Evolutionary conservation across 2,797 vertebrate species (phyloP).

Genomic region (Myoxocephalus aenaeus): DNA sequence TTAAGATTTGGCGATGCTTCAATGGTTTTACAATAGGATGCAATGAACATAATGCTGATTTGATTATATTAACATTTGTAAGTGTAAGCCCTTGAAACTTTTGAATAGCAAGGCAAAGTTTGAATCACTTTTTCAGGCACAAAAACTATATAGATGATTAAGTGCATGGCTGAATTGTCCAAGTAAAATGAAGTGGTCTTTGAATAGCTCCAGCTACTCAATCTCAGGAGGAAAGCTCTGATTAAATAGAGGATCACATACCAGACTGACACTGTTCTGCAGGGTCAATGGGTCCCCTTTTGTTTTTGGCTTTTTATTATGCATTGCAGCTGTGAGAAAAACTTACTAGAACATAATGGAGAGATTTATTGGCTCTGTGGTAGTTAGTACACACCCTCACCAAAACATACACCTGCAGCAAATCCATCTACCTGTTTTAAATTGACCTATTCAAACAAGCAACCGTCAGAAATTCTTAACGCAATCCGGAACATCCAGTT

Average conservation of each 20-base stretch:
- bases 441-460: slow-evolving; percentile 44
- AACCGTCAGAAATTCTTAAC: slow-evolving; percentile 1
- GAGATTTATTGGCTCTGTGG: slow-evolving; percentile 36
- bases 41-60: slow-evolving; percentile 48
- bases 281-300: slow-evolving; percentile 44
- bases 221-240: slow-evolving; percentile 49
- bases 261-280: slow-evolving; percentile 58
- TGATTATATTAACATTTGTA: slow-evolving; percentile 46
- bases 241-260: slow-evolving; percentile 58
- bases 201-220: slow-evolving; percentile 48
- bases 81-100: slow-evolving; percentile 56
- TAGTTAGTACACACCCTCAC: slow-evolving; percentile 15
- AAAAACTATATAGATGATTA: slow-evolving; percentile 62
- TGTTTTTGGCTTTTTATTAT: slow-evolving; percentile 44
- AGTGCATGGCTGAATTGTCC: slow-evolving; percentile 52
- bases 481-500: slow-evolving; percentile 60
- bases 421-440: slow-evolving; percentile 17
- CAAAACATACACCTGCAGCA: slow-evolving; percentile 38
- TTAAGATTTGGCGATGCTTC: slow-evolving; percentile 44
- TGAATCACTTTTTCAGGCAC: slow-evolving; percentile 38
- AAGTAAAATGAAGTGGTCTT: slow-evolving; percentile 59
- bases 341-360: slow-evolving; percentile 22
- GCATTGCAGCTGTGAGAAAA: slow-evolving; percentile 30
- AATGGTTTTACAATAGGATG: slow-evolving; percentile 28
- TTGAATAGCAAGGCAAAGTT: slow-evolving; percentile 35